Base-by-base conservation (phyloP, 2,888 invertebrate species). In the Muschampia plurimacula region DNA sequence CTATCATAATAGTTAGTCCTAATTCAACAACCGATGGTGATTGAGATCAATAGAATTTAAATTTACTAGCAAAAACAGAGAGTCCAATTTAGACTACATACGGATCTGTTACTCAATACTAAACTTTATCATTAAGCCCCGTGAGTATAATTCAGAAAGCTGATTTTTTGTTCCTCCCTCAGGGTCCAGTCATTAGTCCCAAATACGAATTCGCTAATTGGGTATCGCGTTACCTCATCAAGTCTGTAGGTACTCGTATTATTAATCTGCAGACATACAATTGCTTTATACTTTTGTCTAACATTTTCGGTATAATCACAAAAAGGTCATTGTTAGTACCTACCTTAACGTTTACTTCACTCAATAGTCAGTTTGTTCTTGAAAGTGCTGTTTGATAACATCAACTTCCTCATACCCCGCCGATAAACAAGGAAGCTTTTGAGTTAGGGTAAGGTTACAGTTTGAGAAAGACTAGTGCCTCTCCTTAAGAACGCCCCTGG, bases 221-320 rank as follows among this genome's bases (percentile, higher is more conserved):
- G 67, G 59, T 67, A 67, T 67, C 57, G 67, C 32, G 67, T 67
- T 67, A 57, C 59, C 44, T 46, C 67, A 59, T 57, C 59, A 67
- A 67, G 67, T 41, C 55, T 57, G 22, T 32, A 57, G 39, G 22
- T 22, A 22, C 22, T 22, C 22, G 15, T 59, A 59, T 67, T 59
- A 44, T 67, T 67, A 44, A 67, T 67, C 59, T 59, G 59, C 10
- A 36, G 57, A 13, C 57, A 55, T 67, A 55, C 67, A 59, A 67
- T 59, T 67, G 28, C 41, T 55, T 67, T 55, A 55, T 57, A n/a
- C 28, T 44, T 59, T 67, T 67, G 57, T 67, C 55, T 41, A 13
- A 52, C 49, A 49, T 65, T 67, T 66, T 39, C 22, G 15, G 66
- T n/a, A 1, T 59, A 52, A 10, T 28, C 12, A 64, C 44, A 64